Conservation (phyloP, 2,888 invertebrate genomes). For the Osmoderma eremita region DNA sequence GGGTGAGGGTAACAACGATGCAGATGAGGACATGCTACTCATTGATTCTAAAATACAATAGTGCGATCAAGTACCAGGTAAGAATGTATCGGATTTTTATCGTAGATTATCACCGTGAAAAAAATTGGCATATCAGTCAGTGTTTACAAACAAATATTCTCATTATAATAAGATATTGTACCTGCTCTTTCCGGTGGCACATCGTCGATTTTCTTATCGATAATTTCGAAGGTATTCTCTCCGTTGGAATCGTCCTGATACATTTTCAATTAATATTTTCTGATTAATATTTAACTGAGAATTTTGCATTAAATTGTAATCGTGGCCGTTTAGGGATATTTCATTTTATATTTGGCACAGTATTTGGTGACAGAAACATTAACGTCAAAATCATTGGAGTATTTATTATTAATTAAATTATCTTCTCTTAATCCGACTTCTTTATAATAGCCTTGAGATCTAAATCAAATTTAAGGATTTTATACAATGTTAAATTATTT, state of each 20-base stretch:
- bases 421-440: background rate
- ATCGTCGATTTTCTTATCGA: slow-evolving; percentile 59
- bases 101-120: slow-evolving; percentile 11
- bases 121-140: slow-evolving; percentile 16
- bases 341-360: slow-evolving; percentile 2
- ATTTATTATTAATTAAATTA: slow-evolving; percentile 5
- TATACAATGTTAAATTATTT: background rate
- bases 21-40: slow-evolving; percentile 62
- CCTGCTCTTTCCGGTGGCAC: slow-evolving; percentile 54
- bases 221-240: slow-evolving; percentile 63
- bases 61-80: slow-evolving; percentile 39
- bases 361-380: background rate
- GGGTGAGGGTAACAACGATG: slow-evolving; percentile 63
- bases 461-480: too few relatives aligned
- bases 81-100: background rate
- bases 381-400: background rate
- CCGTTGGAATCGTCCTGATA: slow-evolving; percentile 63
- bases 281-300: slow-evolving; percentile 22
- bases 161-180: slow-evolving; percentile 29
- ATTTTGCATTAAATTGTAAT: slow-evolving; percentile 44
- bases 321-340: slow-evolving; percentile 45
- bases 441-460: background rate
- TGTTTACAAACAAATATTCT: slow-evolving; percentile 40
- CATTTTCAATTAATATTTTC: slow-evolving; percentile 43
- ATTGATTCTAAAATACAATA: slow-evolving; percentile 59